Percentiles rank a stretch among this genome's conserved stretches.
These are phyloP conservation scores for Promerops cafer DNA, from an alignment of 2,113 vertebrate species.

Conservation along the genomic window DNA sequence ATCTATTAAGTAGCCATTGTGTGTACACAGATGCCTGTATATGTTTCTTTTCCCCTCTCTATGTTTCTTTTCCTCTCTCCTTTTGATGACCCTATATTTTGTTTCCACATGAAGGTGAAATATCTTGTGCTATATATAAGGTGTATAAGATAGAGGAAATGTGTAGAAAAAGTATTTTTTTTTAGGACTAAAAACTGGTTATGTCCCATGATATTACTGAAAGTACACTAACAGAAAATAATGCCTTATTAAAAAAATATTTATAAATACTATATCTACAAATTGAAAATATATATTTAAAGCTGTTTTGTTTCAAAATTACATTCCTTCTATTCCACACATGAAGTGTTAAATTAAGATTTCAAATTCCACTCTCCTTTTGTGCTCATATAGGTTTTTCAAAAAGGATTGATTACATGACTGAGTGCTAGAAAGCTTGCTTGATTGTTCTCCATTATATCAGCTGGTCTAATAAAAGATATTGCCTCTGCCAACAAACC, in stretches of 20 bases:
- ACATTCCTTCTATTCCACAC: background rate
- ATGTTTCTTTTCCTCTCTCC: background rate
- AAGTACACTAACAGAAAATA: background rate
- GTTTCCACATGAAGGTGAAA: background rate
- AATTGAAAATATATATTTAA: background rate
- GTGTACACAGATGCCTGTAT: background rate
- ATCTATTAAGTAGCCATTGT: background rate
- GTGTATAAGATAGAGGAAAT: background rate
- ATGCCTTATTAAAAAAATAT: background rate
- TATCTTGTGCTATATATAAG: background rate
- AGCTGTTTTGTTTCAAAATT: background rate
- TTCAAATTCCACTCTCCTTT: background rate
- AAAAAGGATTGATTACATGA: slow-evolving; percentile 1
- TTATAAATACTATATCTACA: background rate
- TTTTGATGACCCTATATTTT: background rate
- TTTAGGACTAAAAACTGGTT: background rate
- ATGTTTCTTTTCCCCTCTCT: background rate
- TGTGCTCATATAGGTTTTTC: background rate
- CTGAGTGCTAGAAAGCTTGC: background rate
- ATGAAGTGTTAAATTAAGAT: background rate
- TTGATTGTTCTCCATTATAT: background rate
- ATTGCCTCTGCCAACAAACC: slow-evolving; percentile 5
- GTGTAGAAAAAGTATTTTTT: background rate
- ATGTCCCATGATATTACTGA: background rate
- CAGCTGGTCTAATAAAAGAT: background rate